These are phyloP conservation scores for Beris chalybata DNA, from an alignment of 2,888 invertebrate species.

Conservation along the genomic window DNA sequence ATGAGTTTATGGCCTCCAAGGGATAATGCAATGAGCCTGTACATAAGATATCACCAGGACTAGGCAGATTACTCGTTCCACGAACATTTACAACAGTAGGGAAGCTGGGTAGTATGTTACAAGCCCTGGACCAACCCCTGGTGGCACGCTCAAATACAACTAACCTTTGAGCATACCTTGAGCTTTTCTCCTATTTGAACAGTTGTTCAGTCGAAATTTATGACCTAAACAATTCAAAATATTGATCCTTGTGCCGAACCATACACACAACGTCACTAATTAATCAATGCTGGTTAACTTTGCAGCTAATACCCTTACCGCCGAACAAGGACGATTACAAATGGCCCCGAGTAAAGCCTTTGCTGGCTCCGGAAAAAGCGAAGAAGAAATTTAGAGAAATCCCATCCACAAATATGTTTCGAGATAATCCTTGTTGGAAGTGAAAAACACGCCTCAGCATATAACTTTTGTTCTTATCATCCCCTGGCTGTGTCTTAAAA, in stretches of 20 bases:
- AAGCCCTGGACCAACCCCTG: background rate
- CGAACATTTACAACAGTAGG: too few relatives aligned
- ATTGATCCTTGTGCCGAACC: slow-evolving; percentile 22
- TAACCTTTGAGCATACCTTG: background rate
- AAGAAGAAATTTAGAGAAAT: slow-evolving; percentile 21
- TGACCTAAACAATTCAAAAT: slow-evolving; percentile 32
- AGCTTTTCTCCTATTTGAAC: slow-evolving; percentile 16
- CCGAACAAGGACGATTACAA: too few relatives aligned
- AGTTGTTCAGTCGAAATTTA: slow-evolving; percentile 22
- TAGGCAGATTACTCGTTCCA: too few relatives aligned
- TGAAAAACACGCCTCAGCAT: slow-evolving; percentile 33
- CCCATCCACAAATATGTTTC: slow-evolving; percentile 33
- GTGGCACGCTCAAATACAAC: slow-evolving; percentile 1
- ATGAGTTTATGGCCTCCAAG: slow-evolving; percentile 13
- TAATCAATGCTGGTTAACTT: slow-evolving; percentile 20
- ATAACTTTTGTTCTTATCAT: slow-evolving; percentile 30
- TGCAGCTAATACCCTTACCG: too few relatives aligned
- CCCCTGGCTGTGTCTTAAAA: background rate
- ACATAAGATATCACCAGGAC: too few relatives aligned
- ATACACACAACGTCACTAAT: slow-evolving; percentile 21
- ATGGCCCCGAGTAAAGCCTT: too few relatives aligned
- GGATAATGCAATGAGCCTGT: background rate
- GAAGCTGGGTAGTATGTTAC: too few relatives aligned
- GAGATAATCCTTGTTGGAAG: slow-evolving; percentile 29
- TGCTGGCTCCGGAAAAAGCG: background rate